phyloP scores from a whole-genome alignment of 2,113 vertebrate genomes.

The Dasyprocta punctata region DNA sequence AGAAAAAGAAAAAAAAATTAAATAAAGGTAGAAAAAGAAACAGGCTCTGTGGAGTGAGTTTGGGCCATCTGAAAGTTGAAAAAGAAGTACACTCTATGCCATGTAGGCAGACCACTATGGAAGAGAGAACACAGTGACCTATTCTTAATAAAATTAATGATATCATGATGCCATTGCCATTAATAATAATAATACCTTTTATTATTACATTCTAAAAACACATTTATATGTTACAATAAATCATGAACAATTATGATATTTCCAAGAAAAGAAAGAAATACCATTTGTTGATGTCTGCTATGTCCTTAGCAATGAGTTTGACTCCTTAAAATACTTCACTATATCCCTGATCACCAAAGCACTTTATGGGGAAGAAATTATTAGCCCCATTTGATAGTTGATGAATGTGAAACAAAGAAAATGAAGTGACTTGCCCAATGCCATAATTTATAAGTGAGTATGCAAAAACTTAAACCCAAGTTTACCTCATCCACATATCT shows the following conservation, averaged over 20 bases:
- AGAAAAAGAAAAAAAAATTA: neutral
- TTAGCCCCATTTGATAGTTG: neutral
- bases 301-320: neutral
- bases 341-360: neutral
- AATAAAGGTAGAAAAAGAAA: neutral
- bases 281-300: neutral
- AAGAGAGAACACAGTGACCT: neutral
- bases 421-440: neutral
- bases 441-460: neutral
- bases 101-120: neutral
- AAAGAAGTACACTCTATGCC: neutral
- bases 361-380: neutral
- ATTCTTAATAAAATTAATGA: neutral
- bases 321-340: slow-evolving; percentile 4
- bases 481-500: neutral
- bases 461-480: neutral
- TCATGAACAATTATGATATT: neutral
- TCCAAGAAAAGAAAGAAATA: neutral
- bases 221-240: neutral
- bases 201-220: neutral
- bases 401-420: neutral
- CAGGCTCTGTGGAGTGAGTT: neutral
- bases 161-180: neutral
- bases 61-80: neutral
- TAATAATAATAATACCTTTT: neutral